phyloP scores from a whole-genome alignment of 2,113 vertebrate species.

The Tragelaphus strepsiceros region DNA sequence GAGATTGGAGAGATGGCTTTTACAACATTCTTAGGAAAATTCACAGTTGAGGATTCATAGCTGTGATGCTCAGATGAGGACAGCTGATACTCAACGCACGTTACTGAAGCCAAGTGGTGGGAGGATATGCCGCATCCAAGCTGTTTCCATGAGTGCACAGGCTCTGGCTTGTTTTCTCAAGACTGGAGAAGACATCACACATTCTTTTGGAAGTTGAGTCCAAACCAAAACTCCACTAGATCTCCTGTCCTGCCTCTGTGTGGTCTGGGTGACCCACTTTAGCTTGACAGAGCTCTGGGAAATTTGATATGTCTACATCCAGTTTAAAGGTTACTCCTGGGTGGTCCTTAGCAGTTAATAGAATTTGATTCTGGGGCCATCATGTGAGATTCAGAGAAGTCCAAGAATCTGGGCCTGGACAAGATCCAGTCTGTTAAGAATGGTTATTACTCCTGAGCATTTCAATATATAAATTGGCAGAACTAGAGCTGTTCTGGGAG shows the following conservation, averaged over 20 bases:
- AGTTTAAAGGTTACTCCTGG: conserved; percentile 49
- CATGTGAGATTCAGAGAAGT: conserved; percentile 37
- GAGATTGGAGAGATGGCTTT: background rate
- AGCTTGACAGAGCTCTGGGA: conserved; percentile 44
- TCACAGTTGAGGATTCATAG: background rate
- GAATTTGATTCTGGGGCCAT: conserved; percentile 20
- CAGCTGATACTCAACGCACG: background rate
- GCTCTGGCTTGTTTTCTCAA: background rate
- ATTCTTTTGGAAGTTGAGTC: conserved; percentile 49
- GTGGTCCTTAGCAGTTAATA: conserved; percentile 57
- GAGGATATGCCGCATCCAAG: background rate
- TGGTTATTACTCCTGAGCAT: background rate
- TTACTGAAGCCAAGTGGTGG: conserved; percentile 5
- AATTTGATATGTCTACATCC: conserved; percentile 24
- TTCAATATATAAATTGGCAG: background rate
- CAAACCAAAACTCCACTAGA: conserved; percentile 29
- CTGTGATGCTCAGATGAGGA: background rate
- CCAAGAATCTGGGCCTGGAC: conserved; percentile 39
- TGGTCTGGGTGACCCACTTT: conserved; percentile 61
- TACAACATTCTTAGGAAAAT: background rate
- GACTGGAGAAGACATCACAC: conserved; percentile 26
- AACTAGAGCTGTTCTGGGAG: background rate
- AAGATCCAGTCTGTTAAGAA: conserved; percentile 17
- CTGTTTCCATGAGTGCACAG: background rate
- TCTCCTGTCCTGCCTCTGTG: conserved; percentile 44